These are phyloP conservation scores for Polypterus senegalus DNA, from an alignment of 2,113 vertebrate genomes.

Conservation along the genomic window DNA sequence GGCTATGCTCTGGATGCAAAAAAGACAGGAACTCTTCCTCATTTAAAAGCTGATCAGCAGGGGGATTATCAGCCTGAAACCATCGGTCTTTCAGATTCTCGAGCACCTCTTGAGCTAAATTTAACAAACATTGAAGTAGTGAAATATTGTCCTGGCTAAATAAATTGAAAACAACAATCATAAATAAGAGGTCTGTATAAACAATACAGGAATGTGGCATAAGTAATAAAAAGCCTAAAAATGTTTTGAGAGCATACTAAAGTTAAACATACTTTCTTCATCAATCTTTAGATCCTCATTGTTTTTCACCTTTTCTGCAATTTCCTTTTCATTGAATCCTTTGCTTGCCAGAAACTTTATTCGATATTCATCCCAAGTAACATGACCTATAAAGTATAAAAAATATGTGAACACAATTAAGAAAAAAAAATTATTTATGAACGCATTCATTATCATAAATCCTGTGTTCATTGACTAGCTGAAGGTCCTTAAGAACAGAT, in stretches of 20 bases:
- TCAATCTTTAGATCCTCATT: conserved; percentile 84
- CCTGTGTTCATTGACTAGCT: no score
- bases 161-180: no score
- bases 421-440: no score
- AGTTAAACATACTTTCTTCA: conserved; percentile 78
- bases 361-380: conserved; percentile 89
- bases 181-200: no score
- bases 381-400: conserved; percentile 47
- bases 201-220: no score
- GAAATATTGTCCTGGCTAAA: no score
- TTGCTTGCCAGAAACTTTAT: conserved; percentile 87
- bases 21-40: conserved; percentile 89
- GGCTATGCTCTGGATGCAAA: conserved; percentile 87
- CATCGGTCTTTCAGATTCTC: conserved; percentile 92
- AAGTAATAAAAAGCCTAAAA: no score
- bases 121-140: neutral
- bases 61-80: conserved; percentile 88
- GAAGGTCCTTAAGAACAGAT: no score
- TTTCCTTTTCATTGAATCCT: conserved; percentile 75
- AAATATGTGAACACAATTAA: no score
- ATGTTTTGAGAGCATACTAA: fast-evolving
- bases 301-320: conserved; percentile 74
- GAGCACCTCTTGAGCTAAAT: conserved; percentile 82
- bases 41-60: conserved; percentile 68
- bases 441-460: no score